These are phyloP conservation scores for Antidorcas marsupialis DNA, from an alignment of 2,113 vertebrate genomes.

Conservation along the genomic window DNA sequence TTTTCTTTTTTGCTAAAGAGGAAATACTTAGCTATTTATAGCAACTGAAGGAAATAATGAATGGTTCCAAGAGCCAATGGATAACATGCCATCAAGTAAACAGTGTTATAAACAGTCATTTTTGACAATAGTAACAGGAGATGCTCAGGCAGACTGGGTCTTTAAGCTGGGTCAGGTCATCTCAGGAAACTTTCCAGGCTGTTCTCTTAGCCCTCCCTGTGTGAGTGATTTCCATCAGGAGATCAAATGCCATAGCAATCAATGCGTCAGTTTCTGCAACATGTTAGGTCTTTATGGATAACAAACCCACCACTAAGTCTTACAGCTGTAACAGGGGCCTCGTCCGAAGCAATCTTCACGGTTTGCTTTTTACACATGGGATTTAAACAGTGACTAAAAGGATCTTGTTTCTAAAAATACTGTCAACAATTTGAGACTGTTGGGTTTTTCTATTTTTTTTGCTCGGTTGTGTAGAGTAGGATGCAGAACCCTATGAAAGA, in stretches of 20 bases:
- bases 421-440: not conserved
- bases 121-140: not conserved
- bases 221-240: not conserved
- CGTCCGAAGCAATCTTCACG: no score
- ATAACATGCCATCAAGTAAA: conserved; percentile 27
- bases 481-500: not conserved
- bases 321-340: not conserved
- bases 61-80: conserved; percentile 4
- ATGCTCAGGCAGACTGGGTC: not conserved
- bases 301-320: not conserved
- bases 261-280: not conserved
- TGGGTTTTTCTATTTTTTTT: not conserved
- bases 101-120: conserved; percentile 33
- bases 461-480: not conserved
- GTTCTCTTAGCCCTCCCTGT: not conserved
- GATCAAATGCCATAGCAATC: not conserved
- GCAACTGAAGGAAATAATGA: conserved; percentile 64
- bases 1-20: conserved; percentile 26
- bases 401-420: not conserved
- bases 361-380: not conserved
- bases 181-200: not conserved
- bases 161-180: not conserved
- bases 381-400: not conserved
- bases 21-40: conserved; percentile 72
- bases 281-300: not conserved